Evolutionary conservation across 2,888 invertebrate genomes (phyloP), one percentile per base, ranked within the genome.

Genomic region (Cerastis leucographa): DNA sequence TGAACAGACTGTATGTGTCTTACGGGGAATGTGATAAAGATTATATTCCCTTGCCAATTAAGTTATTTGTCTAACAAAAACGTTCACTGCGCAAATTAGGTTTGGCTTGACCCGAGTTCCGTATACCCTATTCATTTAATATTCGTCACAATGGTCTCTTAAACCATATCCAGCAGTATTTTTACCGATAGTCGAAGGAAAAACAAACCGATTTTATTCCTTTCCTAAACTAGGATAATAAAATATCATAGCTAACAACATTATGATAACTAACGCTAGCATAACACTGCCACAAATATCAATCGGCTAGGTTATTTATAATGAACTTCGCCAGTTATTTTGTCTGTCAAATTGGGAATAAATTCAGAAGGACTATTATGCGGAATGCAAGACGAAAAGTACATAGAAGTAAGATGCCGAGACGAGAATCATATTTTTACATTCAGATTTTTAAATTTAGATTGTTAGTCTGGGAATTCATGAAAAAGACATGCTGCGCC

Each of bases 211-310:
- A 22, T 69, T 56, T 14, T 17, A 42, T 75, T 54, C 1, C 5
- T 56, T 42, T 12, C 25, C 5, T 8, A 44, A 64, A 22, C 1
- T 25, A 14, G 22, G 4, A 80, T 51, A 46, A 80, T 67, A 71
- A 62, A 78, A 70, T 61, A 70, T 51, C 7, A 14, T 25, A 29
- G 44, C 40, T 14, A 59, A 64, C n/a, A 22, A 44, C 44, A 61
- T 69, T 74, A 69, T 51, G 59, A 79, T 66, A 74, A 65, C 65
- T 65, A 74, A 66, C 65, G 49, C 51, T 42, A n/a, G 6, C 29
- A 65, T 65, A 74, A 79, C 42, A 54, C 19, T 49, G n/a, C n/a
- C 66, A 74, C 68, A 56, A 79, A 80, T 65, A 65, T 74, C 68
- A 65, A 59, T 67, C 51, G 68, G 35, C 8, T 22, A 25, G 17